Base-by-base conservation (phyloP, 2,797 vertebrate genomes). In the Microtus californicus region DNA sequence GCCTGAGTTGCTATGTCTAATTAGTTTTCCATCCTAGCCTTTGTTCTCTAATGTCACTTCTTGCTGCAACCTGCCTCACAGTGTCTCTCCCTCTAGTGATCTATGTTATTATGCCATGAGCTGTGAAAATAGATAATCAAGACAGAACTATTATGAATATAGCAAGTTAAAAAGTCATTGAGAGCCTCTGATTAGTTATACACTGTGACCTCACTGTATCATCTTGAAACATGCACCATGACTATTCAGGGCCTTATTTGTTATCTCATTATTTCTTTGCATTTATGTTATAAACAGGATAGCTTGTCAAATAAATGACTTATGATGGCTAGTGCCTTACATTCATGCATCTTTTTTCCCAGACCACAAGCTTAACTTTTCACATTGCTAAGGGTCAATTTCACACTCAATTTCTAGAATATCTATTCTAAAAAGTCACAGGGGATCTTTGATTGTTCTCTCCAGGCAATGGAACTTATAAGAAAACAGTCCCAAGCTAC, bases 21-120 rank as follows among this genome's bases (percentile, higher is more conserved):
- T 96, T 97, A 97, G 93, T 97, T 95, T 93, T 91, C 80, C 91
- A 82, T 93, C 71, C 77, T 97, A 95, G 90, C 87, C 93, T 96
- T 93, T 96, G 96, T 94, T 95, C 86, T 93, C 45, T 86, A 73
- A 80, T 92, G 96, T 97, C 95, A 91, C n/a, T 93, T 96, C 86
- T 97, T 82, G 51, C 87, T 92, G 69, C 48, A 86, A 79, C 69
- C 93, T 97, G 85, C 74, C 83, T 95, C 73, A 82, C 37, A 93
- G 90, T 94, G 23, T 83, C 95, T 90, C 74, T 91, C 43, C 40
- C 80, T 94, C 85, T 87, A 83, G 85, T 96, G 96, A 94, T 86
- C 83, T 96, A 88, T 92, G 71, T 71, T 95, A 94, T 93, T 94
- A 88, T 93, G 63, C 85, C 88, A 80, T 80, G 78, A 96, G 67